Base-by-base conservation (phyloP, 2,888 invertebrate species). In the Idaea biselata region DNA sequence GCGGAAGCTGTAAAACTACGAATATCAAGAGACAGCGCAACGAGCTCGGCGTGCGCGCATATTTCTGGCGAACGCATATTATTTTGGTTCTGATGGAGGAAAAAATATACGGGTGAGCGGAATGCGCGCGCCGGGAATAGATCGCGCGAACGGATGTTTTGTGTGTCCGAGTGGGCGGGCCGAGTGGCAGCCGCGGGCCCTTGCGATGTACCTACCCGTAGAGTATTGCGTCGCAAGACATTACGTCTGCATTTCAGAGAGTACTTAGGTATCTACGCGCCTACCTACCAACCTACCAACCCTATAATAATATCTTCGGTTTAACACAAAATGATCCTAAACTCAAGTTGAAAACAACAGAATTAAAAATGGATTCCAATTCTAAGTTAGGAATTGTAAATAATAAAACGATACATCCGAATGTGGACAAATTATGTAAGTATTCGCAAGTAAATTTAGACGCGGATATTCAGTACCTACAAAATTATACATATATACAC, bases 91-190 rank as follows among this genome's bases (percentile, higher is more conserved):
- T 74, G 77, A 81, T 82, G 76, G 67, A 80, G 81, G 83, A 84
- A 84, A 87, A 89, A 87, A 83, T 83, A 84, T 83, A 80, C 79
- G 81, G 81, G 78, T 66, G 77, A 74, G 88, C 88, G 84, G 89
- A 88, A 88, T 78, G 84, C 78, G 79, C 76, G 81, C 73, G 84
- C 84, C 79, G 79, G 78, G 84, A 89, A 91, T 90, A 91, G 86
- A 79, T 64, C 76, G 73, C 82, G 82, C 78, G 81, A 81, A 80
- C 87, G 88, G 88, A 88, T 88, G 87, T 86, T 83, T 82, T 80
- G 84, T 82, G 81, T 75, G 78, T 74, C 73, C 70, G 84, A 75
- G 88, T 82, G 84, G 83, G 87, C 79, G 80, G 72, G 66, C 79
- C 80, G 72, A 65, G 71, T 60, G 69, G 70, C 65, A 73, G 68